phyloP scores from a whole-genome alignment of 2,888 invertebrate species.

The Onthophagus sagittarius region DNA sequence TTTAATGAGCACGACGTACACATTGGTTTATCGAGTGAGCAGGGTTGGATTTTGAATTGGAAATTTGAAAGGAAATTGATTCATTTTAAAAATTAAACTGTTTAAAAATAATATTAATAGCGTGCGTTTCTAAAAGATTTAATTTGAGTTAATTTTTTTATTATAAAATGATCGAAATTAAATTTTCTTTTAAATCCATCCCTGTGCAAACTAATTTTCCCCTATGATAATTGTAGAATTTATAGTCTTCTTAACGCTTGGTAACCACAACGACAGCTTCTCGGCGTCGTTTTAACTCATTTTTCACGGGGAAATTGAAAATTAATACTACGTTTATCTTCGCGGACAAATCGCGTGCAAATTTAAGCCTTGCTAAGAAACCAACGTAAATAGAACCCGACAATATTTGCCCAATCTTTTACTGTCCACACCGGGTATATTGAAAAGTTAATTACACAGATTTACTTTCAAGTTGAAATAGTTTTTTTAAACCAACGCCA shows the following conservation, averaged over 20 bases:
- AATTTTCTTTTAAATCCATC: background rate
- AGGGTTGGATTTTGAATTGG: background rate
- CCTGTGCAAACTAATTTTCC: background rate
- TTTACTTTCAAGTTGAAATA: background rate
- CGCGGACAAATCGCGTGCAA: background rate
- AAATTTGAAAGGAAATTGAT: background rate
- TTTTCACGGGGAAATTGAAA: background rate
- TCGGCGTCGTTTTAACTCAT: background rate
- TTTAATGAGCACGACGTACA: background rate
- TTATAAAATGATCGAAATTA: no score
- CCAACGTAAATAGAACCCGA: no score
- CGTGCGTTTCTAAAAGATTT: no score
- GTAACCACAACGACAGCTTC: background rate
- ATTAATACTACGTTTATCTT: background rate
- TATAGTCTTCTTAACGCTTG: background rate
- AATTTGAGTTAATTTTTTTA: no score
- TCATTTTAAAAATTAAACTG: no score
- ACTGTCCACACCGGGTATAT: background rate
- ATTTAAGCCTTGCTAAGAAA: background rate
- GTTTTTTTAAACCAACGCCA: background rate
- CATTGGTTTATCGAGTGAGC: background rate
- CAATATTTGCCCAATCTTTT: background rate
- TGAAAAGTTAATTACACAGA: background rate
- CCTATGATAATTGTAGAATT: background rate
- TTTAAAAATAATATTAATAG: no score